Evolutionary conservation across 2,797 vertebrate species (phyloP), one percentile per base, ranked within the genome.

Genomic region (Allobates femoralis): DNA sequence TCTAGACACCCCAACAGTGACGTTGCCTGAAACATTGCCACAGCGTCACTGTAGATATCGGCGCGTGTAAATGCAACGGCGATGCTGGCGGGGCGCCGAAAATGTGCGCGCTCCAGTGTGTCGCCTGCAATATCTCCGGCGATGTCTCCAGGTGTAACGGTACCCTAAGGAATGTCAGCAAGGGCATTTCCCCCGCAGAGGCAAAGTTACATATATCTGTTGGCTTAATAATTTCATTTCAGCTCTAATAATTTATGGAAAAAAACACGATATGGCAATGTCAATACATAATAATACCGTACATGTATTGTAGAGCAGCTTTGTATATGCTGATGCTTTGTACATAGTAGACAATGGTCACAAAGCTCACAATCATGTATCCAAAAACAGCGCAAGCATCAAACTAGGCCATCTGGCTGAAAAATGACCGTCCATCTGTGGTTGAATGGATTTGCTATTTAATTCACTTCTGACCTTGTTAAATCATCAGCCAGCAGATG

Each of bases 391-490:
- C 19, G 60, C n/a, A 15, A 15, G 30, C 64, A 41, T 41, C 34
- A 46, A 46, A 46, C 69, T 46, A 46, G 71, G 71, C 41, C 69
- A 74, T 74, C 71, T 74, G 53, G 75, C 50, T 53, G 53, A 77
- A 21, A 56, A 55, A 55, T 56, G 50, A 32, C 7, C 75, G 53
- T 30, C 74, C 51, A 55, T 53, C 69, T n/a, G 69, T n/a, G 71
- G 23, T 46, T 15, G 37, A 74, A 50, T 50, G 41, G 71, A 0
- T n/a, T 41, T 46, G 46, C 71, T 74, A 26, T 50, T 74, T 74
- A 46, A 50, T 74, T 74, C 71, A 74, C 41, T 74, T 41, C 41
- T 74, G 37, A 74, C 71, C 41, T 74, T 74, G 71, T 74, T 71
- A 74, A 50, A 74, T 50, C 71, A 8, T 50, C 37, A 73, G 21